Percentiles rank a stretch among this genome's conserved stretches.
Conservation (phyloP, 2,888 invertebrate species). For the Synergus laeviventris region DNA sequence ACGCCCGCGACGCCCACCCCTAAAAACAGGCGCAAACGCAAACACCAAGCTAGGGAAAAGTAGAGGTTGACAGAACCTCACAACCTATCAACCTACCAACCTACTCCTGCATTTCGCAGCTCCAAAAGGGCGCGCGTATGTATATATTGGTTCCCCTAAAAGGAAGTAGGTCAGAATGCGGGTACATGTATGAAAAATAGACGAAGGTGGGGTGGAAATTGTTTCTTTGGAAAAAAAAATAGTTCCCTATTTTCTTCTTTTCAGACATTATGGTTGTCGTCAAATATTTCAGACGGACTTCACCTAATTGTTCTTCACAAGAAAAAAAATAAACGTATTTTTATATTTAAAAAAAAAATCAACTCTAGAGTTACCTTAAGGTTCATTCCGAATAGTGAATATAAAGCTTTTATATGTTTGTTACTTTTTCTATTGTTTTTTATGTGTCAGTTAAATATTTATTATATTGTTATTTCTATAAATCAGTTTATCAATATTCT, state of each 20-base stretch:
- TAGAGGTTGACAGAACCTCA: constrained; percentile 31
- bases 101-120: not conserved
- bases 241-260: not conserved
- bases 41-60: constrained; percentile 24
- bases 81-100: constrained; percentile 20
- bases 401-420: no score
- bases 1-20: constrained; percentile 29
- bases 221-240: not conserved
- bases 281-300: not conserved
- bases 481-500: no score
- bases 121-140: constrained; percentile 8
- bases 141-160: not conserved
- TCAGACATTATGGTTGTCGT: not conserved
- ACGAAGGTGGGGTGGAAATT: not conserved
- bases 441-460: no score
- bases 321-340: no score
- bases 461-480: no score
- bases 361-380: no score
- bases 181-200: not conserved
- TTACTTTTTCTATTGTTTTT: no score
- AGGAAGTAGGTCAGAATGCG: not conserved
- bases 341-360: no score
- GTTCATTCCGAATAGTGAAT: no score
- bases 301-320: no score
- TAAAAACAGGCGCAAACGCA: constrained; percentile 3